Conservation (phyloP, 2,888 invertebrate species). For the Stegophylla sp. region DNA sequence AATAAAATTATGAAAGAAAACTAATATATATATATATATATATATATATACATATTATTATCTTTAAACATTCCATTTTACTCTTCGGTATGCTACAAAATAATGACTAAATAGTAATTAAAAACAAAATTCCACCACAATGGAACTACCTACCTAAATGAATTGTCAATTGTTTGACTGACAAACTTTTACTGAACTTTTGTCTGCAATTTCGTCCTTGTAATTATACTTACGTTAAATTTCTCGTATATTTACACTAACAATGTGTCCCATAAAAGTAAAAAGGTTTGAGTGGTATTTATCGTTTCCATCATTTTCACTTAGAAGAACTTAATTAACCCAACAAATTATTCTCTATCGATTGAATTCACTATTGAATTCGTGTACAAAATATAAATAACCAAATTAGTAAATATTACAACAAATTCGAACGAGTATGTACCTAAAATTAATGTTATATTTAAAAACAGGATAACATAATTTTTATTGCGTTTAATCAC, state of each 20-base stretch:
- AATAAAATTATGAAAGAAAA: neutral
- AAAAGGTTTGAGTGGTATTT: neutral
- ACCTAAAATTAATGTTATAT: too few relatives aligned
- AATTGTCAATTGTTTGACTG: slow-evolving; percentile 7
- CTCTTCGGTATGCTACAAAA: neutral
- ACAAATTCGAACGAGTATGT: too few relatives aligned
- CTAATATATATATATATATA: neutral
- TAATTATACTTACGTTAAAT: slow-evolving; percentile 25
- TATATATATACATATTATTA: too few relatives aligned
- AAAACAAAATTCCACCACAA: neutral
- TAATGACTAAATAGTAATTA: neutral
- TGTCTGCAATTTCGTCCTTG: slow-evolving; percentile 1
- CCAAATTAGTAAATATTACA: too few relatives aligned
- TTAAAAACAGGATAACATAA: too few relatives aligned
- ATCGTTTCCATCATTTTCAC: neutral
- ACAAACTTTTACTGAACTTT: slow-evolving; percentile 35
- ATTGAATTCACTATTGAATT: neutral
- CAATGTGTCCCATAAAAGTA: neutral
- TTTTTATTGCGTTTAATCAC: too few relatives aligned
- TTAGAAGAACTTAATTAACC: slow-evolving; percentile 11
- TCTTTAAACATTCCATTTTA: neutral
- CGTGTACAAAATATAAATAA: too few relatives aligned
- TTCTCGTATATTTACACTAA: neutral
- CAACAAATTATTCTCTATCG: neutral
- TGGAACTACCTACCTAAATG: neutral